Conservation (phyloP, 2,113 vertebrate species). For the Oxygymnocypris stewartii region DNA sequence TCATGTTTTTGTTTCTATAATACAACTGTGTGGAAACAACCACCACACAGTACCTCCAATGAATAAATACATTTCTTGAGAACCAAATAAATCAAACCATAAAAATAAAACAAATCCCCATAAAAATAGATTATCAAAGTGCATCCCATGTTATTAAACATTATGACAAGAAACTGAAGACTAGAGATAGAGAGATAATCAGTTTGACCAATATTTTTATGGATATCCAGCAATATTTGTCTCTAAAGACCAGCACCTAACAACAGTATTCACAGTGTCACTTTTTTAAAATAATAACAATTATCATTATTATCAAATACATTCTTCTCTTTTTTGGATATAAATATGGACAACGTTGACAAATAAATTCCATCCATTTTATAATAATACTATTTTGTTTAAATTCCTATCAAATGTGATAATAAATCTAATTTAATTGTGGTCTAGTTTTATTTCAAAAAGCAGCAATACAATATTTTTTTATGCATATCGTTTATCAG, state of each 20-base stretch:
- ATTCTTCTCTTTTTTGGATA: not conserved
- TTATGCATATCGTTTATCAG: not conserved
- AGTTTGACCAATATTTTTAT: not conserved
- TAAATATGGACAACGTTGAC: not conserved
- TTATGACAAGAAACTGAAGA: not conserved
- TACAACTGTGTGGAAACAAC: not conserved
- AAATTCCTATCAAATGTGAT: not conserved
- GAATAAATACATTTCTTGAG: not conserved
- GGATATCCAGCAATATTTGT: not conserved
- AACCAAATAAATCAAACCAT: not conserved
- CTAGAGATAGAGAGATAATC: not conserved
- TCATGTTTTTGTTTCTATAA: not conserved
- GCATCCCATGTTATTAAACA: not conserved
- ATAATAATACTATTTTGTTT: not conserved
- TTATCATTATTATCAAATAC: not conserved
- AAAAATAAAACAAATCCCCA: not conserved
- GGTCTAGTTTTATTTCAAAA: too few species aligned
- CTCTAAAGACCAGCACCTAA: not conserved
- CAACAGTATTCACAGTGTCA: not conserved
- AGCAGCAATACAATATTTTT: not conserved
- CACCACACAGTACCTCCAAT: not conserved
- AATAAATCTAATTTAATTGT: not conserved
- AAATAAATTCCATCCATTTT: not conserved
- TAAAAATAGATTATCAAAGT: not conserved
- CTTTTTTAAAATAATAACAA: not conserved